phyloP scores from a whole-genome alignment of 2,113 vertebrate species.

The Piprites chloris region DNA sequence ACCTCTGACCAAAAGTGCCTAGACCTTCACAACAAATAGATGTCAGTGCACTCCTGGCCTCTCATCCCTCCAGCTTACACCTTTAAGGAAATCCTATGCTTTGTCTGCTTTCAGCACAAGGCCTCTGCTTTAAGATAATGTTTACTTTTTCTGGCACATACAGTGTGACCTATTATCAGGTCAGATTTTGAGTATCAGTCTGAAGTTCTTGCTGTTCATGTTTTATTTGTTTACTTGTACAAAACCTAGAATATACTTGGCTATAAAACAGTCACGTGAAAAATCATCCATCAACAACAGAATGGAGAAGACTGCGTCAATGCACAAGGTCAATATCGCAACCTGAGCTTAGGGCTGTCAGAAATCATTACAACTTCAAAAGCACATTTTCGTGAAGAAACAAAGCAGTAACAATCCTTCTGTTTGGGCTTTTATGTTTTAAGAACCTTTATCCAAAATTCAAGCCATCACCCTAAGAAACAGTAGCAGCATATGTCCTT shows the following conservation, averaged over 20 bases:
- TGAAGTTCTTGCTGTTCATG: not conserved
- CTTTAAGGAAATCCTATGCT: not conserved
- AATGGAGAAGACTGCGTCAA: not conserved
- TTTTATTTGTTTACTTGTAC: not conserved
- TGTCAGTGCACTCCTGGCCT: not conserved
- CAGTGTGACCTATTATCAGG: accelerated
- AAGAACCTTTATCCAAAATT: not conserved
- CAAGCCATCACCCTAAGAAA: not conserved
- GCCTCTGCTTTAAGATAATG: accelerated
- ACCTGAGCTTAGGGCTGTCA: not conserved
- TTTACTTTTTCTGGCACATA: not conserved
- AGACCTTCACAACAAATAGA: not conserved
- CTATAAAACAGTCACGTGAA: not conserved
- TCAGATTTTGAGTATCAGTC: not conserved
- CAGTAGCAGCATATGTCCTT: not conserved
- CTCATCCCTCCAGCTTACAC: not conserved
- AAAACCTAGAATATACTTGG: not conserved
- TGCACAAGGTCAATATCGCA: not conserved
- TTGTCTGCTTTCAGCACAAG: not conserved
- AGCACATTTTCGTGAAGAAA: not conserved
- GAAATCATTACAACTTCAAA: not conserved
- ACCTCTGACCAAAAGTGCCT: not conserved
- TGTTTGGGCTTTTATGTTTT: not conserved
- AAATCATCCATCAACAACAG: not conserved
- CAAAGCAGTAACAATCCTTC: not conserved